Evolutionary conservation across 1,140 invertebrate species (phyloP), one percentile per base, ranked within the genome.

Genomic region (Ceratosolen solmsi): DNA sequence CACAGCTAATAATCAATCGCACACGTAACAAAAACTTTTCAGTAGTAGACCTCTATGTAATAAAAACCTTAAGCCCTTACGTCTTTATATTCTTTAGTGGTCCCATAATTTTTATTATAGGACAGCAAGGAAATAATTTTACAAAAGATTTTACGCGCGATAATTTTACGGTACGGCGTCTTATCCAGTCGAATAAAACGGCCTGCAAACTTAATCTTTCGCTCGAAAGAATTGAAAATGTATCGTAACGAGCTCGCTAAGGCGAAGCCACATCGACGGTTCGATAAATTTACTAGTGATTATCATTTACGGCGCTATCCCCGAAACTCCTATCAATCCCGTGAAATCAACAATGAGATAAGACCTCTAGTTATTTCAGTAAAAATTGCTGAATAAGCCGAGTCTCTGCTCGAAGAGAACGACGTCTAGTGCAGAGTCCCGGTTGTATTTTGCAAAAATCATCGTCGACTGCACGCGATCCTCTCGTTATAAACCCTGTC

Each of bases 391-490:
- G 30, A 33, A 30, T 30, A 60, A 63, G 13, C 17, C 27, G 3
- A 17, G 25, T 17, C 33, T 63, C 13, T 4, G 15, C 33, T 3
- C 27, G n/a, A 17, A 25, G 11, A 30, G 58, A 60, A 76, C 27
- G 25, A 76, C 9, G 38, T 2, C 20, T 51, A 38, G 25, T 36
- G 27, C n/a, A n/a, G 75, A 77, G 46, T 77, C 60, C 41, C 9
- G 27, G 25, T n/a, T 2, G 25, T 13, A 15, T 15, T 63, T 63
- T 30, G 15, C 17, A 25, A 49, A 54, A 51, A 27, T 49, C 38
- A 51, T 38, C 60, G 60, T 27, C 27, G 25, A 71, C n/a, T n/a
- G 7, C 75, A 78, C 76, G 76, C 63, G 63, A 54, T 78, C 27
- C 46, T 46, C 76, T 70, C 76, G 76, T 78, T 78, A 70, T 11